Conservation (phyloP, 1,140 invertebrate genomes). For the Drosophila bifasciata region DNA sequence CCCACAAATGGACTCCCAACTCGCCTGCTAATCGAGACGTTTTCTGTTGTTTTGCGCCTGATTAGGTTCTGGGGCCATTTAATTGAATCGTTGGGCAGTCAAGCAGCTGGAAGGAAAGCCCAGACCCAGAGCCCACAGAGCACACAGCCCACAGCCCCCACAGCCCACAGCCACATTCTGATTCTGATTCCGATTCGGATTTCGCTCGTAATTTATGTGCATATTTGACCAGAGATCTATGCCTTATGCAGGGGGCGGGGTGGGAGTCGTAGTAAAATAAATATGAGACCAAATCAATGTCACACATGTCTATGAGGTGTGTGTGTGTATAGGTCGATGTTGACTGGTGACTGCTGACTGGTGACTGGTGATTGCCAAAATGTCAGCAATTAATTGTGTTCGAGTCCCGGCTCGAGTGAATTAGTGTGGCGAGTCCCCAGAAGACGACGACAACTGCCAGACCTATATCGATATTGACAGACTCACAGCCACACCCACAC, state of each 20-base stretch:
- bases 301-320: conserved; percentile 16
- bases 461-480: conserved; percentile 14
- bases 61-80: conserved; percentile 34
- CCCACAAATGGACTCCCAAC: not conserved
- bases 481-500: not conserved
- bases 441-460: conserved; percentile 29
- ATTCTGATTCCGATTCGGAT: not conserved
- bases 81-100: conserved; percentile 57
- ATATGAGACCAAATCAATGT: conserved; percentile 28
- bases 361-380: conserved; percentile 55
- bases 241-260: too few relatives aligned
- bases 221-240: conserved; percentile 32
- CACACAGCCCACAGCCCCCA: not conserved
- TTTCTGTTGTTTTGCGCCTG: conserved; percentile 23
- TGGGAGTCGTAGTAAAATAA: conserved; percentile 4
- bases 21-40: conserved; percentile 22
- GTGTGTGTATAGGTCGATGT: not conserved
- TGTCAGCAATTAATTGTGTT: conserved; percentile 77
- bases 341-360: too few relatives aligned
- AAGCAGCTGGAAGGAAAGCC: conserved; percentile 37
- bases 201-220: conserved; percentile 65
- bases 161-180: too few relatives aligned
- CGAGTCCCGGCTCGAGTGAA: conserved; percentile 69
- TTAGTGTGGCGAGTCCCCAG: conserved; percentile 59
- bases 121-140: not conserved